Conservation (phyloP, 1,140 invertebrate genomes). For the Drosophila ambigua region DNA sequence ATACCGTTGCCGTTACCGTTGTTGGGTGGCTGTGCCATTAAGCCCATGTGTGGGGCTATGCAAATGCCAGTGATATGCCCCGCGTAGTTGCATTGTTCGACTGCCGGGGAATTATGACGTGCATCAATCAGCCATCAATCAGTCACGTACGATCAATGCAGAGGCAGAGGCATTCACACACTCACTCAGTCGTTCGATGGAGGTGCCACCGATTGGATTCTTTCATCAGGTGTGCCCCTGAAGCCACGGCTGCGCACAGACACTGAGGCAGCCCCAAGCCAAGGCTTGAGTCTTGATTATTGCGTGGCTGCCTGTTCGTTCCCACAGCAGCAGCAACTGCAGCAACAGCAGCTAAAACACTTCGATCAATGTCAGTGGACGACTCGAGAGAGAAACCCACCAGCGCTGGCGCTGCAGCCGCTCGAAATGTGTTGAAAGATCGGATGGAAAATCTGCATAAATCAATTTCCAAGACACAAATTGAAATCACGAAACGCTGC, state of each 20-base stretch:
- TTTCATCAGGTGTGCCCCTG: slow-evolving; percentile 17
- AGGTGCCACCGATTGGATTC: slow-evolving; percentile 4
- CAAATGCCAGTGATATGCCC: slow-evolving; percentile 12
- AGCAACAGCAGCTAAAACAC: slow-evolving; percentile 20
- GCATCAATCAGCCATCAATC: slow-evolving; percentile 65
- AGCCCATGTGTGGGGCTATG: slow-evolving; percentile 30
- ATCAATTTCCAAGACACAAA: slow-evolving; percentile 67
- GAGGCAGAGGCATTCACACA: slow-evolving; percentile 49
- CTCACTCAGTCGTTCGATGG: not conserved
- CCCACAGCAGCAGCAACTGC: slow-evolving; percentile 25
- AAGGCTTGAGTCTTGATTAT: not conserved
- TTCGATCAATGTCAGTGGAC: slow-evolving; percentile 49
- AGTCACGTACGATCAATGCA: slow-evolving; percentile 61
- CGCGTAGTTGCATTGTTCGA: slow-evolving; percentile 1
- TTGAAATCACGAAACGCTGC: slow-evolving; percentile 45
- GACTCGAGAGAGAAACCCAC: slow-evolving; percentile 28
- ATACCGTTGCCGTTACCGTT: slow-evolving; percentile 3
- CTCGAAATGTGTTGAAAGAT: slow-evolving; percentile 55
- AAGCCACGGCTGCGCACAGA: slow-evolving; percentile 9
- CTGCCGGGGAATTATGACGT: slow-evolving; percentile 55
- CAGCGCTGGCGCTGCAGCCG: not conserved
- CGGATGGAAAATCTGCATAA: slow-evolving; percentile 65
- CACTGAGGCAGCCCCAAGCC: slow-evolving; percentile 6
- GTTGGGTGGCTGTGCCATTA: slow-evolving; percentile 26
- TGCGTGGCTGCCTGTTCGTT: slow-evolving; percentile 17